Conservation (phyloP, 1,140 invertebrate species). For the Saccostrea glomerata region DNA sequence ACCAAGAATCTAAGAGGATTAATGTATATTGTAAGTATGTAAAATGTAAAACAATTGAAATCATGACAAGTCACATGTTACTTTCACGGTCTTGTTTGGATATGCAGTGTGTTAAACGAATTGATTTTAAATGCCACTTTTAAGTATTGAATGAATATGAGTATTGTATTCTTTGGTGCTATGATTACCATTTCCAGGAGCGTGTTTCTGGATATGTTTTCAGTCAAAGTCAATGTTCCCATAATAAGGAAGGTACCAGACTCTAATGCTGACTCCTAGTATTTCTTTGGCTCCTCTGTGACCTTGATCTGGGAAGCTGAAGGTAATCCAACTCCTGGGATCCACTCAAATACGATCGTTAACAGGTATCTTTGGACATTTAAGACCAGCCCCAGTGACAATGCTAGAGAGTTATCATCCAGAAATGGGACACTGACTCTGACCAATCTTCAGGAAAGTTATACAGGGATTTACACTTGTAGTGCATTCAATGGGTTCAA, state of each 20-base stretch:
- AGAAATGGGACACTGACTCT: not conserved
- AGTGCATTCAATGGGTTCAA: slow-evolving; percentile 31
- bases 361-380: slow-evolving; percentile 32
- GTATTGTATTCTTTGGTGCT: too few species aligned
- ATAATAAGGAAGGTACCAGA: not conserved
- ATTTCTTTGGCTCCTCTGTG: not conserved
- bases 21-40: slow-evolving; percentile 31
- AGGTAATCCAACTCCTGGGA: slow-evolving; percentile 7
- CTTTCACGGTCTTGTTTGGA: too few species aligned
- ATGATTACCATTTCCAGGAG: too few species aligned
- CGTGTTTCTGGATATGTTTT: not conserved
- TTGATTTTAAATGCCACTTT: too few species aligned
- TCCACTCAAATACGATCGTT: not conserved
- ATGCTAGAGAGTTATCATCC: not conserved
- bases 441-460: not conserved
- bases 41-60: too few species aligned
- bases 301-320: slow-evolving; percentile 6
- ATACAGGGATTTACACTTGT: slow-evolving; percentile 32
- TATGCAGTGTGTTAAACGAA: too few species aligned
- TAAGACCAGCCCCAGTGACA: not conserved
- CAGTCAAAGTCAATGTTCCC: slow-evolving; percentile 14
- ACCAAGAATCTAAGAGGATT: not conserved
- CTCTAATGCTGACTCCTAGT: not conserved
- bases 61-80: too few species aligned
- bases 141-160: too few species aligned